Percentiles rank a stretch among this genome's conserved stretches.
Conservation (phyloP, 2,888 invertebrate genomes). For the Invenusta paracnida region DNA sequence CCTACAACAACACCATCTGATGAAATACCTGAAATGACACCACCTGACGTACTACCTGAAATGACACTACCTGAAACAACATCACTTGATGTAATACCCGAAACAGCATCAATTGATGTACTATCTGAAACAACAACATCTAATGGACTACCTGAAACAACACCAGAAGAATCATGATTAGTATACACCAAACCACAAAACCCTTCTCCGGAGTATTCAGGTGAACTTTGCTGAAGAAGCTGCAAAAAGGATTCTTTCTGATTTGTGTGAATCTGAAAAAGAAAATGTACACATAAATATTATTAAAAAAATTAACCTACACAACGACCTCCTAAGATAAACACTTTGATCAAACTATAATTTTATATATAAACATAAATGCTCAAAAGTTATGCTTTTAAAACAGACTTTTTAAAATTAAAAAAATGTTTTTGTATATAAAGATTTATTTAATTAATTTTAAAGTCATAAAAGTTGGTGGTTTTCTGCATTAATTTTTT, state of each 20-base stretch:
- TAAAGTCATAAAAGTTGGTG: not conserved
- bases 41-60: not conserved
- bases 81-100: not conserved
- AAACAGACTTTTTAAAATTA: not conserved
- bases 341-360: not conserved
- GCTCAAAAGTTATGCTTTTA: not conserved
- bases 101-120: not conserved
- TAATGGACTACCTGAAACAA: not conserved
- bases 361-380: not conserved
- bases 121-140: not conserved
- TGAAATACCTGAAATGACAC: not conserved
- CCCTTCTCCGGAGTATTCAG: not conserved
- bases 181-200: not conserved
- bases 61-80: not conserved
- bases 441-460: not conserved
- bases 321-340: not conserved
- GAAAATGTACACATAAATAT: not conserved
- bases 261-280: not conserved
- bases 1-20: not conserved
- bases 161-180: not conserved
- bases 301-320: not conserved
- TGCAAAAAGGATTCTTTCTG: not conserved
- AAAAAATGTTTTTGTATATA: not conserved
- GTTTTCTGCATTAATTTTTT: not conserved
- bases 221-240: not conserved